Conservation (phyloP, 2,888 invertebrate genomes). For the Notodonta dromedarius region DNA sequence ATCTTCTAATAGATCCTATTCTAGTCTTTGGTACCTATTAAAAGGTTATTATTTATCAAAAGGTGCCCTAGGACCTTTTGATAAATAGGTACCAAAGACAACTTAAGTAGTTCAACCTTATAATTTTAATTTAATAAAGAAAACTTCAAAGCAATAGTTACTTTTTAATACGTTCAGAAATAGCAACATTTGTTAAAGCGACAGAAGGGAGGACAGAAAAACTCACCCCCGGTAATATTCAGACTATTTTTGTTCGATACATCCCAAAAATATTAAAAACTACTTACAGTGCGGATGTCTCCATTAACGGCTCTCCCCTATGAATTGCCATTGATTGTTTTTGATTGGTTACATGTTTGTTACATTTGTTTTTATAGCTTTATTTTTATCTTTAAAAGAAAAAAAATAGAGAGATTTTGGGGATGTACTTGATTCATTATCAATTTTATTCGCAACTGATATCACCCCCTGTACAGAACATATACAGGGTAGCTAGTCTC, state of each 20-base stretch:
- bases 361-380: constrained; percentile 40
- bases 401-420: background rate
- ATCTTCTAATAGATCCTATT: too few relatives aligned
- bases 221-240: constrained; percentile 57
- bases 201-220: constrained; percentile 46
- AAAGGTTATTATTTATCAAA: too few relatives aligned
- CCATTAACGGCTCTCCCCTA: constrained; percentile 71
- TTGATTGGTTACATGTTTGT: constrained; percentile 63
- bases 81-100: too few relatives aligned
- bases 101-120: too few relatives aligned
- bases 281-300: constrained; percentile 77
- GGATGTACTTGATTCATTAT: too few relatives aligned
- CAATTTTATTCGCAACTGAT: too few relatives aligned
- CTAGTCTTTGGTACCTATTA: too few relatives aligned
- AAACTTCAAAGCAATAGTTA: constrained; percentile 3
- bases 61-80: too few relatives aligned
- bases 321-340: constrained; percentile 60
- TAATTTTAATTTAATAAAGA: background rate
- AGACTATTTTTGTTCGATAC: constrained; percentile 68
- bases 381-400: constrained; percentile 27
- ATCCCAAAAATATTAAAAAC: constrained; percentile 82
- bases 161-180: constrained; percentile 24
- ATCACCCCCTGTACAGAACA: too few relatives aligned
- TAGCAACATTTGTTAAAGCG: constrained; percentile 37
- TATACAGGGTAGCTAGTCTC: too few relatives aligned